Evolutionary conservation across 2,113 vertebrate species (phyloP).

Genomic region (Zosterops hypoxanthus): DNA sequence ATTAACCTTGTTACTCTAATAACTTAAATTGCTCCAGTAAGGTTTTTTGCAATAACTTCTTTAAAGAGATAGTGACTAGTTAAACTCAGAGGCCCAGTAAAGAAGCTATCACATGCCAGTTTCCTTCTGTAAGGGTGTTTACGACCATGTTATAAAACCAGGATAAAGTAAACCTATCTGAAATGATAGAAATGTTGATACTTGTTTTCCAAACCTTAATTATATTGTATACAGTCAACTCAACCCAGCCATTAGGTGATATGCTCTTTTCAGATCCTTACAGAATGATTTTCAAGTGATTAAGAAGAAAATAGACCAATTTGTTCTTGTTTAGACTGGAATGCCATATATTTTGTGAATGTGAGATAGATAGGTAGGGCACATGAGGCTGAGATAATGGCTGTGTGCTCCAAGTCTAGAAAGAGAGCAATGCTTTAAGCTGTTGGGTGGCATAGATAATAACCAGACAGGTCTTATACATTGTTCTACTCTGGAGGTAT

Average conservation of each 20-base stretch:
- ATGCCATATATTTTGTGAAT: not conserved
- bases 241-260: not conserved
- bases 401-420: not conserved
- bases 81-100: not conserved
- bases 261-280: not conserved
- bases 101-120: not conserved
- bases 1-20: not conserved
- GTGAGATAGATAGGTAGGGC: not conserved
- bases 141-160: not conserved
- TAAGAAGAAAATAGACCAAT: constrained; percentile 15
- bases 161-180: not conserved
- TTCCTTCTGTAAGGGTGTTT: constrained; percentile 1
- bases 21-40: not conserved
- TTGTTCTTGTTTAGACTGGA: not conserved
- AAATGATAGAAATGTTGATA: not conserved
- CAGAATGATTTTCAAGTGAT: not conserved
- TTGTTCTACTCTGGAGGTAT: not conserved
- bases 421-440: not conserved
- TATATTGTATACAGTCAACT: not conserved
- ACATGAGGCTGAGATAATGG: not conserved
- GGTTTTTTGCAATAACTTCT: not conserved
- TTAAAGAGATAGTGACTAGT: not conserved
- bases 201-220: not conserved
- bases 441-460: constrained; percentile 24
- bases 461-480: constrained; percentile 6